These are phyloP conservation scores for Phoenicopterus ruber DNA, from an alignment of 2,113 vertebrate species.

Conservation along the genomic window DNA sequence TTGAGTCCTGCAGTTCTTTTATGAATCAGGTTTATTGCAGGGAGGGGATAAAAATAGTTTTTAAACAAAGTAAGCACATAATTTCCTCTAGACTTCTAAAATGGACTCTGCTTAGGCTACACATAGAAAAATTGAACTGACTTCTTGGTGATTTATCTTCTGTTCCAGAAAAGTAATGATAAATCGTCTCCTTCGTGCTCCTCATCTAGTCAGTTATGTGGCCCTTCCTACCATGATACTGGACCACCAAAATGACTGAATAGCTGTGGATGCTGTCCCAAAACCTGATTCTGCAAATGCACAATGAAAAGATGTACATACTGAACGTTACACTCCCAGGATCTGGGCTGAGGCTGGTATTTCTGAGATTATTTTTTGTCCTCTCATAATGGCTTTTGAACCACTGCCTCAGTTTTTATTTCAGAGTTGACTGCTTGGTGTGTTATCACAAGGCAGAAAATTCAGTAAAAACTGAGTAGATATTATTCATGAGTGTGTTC, in stretches of 20 bases:
- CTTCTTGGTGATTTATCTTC: background rate
- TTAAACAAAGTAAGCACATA: background rate
- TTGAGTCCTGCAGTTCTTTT: background rate
- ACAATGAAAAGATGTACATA: background rate
- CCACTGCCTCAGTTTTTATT: background rate
- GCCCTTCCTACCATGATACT: background rate
- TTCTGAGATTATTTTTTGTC: background rate
- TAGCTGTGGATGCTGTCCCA: background rate
- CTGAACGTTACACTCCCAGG: background rate
- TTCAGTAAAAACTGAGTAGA: background rate
- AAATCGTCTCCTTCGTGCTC: background rate
- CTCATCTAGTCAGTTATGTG: background rate
- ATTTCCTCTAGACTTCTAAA: background rate
- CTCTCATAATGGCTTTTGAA: background rate
- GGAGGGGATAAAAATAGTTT: background rate
- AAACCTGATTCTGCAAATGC: background rate
- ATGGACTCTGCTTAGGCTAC: background rate
- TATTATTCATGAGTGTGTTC: background rate
- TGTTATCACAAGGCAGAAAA: background rate
- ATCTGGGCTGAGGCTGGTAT: background rate
- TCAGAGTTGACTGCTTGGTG: background rate
- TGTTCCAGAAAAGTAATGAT: background rate
- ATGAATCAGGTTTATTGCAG: background rate
- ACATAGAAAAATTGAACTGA: background rate
- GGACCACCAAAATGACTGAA: background rate